These are phyloP conservation scores for Artemia sinica DNA, from an alignment of 2,888 invertebrate species.

Conservation along the genomic window DNA sequence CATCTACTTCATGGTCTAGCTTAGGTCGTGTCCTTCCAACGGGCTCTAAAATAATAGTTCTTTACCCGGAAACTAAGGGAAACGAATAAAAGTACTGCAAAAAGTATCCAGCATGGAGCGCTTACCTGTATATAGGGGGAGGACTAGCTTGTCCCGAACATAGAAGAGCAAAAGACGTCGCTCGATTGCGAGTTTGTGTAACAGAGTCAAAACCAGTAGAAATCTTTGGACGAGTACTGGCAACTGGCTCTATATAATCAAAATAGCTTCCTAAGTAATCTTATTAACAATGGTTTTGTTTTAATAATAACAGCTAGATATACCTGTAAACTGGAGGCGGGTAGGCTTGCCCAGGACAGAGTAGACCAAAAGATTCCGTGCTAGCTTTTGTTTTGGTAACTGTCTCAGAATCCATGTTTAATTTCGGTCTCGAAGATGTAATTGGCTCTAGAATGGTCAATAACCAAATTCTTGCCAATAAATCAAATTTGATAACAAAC, in stretches of 20 bases:
- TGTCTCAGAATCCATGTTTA: slow-evolving; percentile 35
- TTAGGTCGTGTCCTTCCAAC: slow-evolving; percentile 27
- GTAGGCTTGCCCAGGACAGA: slow-evolving; percentile 53
- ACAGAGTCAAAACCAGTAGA: slow-evolving; percentile 22
- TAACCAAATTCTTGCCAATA: too few relatives aligned
- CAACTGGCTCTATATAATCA: slow-evolving; percentile 25
- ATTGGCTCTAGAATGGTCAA: slow-evolving; percentile 38
- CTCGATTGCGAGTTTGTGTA: slow-evolving; percentile 20
- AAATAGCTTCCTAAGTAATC: background rate
- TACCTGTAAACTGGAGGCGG: slow-evolving; percentile 48
- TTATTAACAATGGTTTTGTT: too few relatives aligned
- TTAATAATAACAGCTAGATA: slow-evolving; percentile 23
- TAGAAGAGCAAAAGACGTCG: slow-evolving; percentile 39
- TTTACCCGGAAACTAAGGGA: too few relatives aligned
- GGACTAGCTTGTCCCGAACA: slow-evolving; percentile 58
- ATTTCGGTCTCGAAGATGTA: slow-evolving; percentile 43
- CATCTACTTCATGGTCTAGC: slow-evolving; percentile 25
- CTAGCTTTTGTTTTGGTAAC: slow-evolving; percentile 3
- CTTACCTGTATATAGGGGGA: slow-evolving; percentile 48
- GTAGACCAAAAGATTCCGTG: slow-evolving; percentile 29
- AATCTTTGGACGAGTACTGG: slow-evolving; percentile 25
- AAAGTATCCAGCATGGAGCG: background rate
- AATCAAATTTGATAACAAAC: too few relatives aligned
- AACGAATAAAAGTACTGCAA: too few relatives aligned
- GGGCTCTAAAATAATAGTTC: slow-evolving; percentile 24